phyloP scores from a whole-genome alignment of 2,888 invertebrate species.

The Meteorus cinctellus region DNA sequence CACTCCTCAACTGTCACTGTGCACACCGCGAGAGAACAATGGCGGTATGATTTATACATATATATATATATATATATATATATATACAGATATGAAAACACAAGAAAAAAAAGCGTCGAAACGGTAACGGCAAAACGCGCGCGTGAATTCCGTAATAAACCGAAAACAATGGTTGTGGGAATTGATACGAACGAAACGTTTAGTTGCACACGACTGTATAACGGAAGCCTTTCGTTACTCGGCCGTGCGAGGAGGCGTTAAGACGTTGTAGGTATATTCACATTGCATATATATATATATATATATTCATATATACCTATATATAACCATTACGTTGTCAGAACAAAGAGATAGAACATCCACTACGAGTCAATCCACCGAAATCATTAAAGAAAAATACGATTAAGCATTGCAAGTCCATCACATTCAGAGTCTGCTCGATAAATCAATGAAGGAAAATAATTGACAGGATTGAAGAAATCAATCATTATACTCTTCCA shows the following conservation, averaged over 20 bases:
- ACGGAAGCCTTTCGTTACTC: slow-evolving; percentile 40
- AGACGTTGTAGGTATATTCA: slow-evolving; percentile 19
- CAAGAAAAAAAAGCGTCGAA: slow-evolving; percentile 47
- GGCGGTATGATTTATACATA: slow-evolving; percentile 3
- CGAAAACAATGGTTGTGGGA: slow-evolving; percentile 62
- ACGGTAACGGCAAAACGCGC: slow-evolving; percentile 49
- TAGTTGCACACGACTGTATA: slow-evolving; percentile 37
- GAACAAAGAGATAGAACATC: slow-evolving; percentile 1
- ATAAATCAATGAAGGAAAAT: not conserved
- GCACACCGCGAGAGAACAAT: slow-evolving; percentile 28
- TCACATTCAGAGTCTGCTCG: not conserved
- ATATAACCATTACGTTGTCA: not conserved
- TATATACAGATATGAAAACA: slow-evolving; percentile 22
- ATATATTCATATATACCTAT: not conserved
- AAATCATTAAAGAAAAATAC: not conserved
- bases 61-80: slow-evolving; percentile 4
- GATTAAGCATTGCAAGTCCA: not conserved
- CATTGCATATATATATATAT: not conserved
- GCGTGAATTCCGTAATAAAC: slow-evolving; percentile 49
- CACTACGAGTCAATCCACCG: not conserved
- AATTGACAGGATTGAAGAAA: no score
- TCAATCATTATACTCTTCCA: no score
- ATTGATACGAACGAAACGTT: slow-evolving; percentile 58
- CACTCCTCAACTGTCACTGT: slow-evolving; percentile 6
- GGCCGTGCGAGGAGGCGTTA: slow-evolving; percentile 30